These are phyloP conservation scores for Colossoma macropomum DNA, from an alignment of 2,113 vertebrate species.

Conservation along the genomic window DNA sequence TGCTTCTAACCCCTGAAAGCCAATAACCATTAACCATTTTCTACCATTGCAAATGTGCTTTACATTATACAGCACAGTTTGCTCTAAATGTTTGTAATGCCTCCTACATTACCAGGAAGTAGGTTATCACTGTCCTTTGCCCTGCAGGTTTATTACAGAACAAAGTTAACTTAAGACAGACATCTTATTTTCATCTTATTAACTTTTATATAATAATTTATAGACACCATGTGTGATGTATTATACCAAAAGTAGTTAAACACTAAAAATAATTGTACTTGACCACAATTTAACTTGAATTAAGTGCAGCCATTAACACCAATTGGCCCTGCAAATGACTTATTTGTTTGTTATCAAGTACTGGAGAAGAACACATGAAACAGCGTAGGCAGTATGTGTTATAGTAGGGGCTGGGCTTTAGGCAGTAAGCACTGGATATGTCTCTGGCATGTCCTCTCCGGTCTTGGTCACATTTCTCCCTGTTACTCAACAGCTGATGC, in stretches of 20 bases:
- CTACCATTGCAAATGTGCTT: not conserved
- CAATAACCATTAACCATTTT: not conserved
- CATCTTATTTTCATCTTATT: not conserved
- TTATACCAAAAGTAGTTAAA: too few species aligned
- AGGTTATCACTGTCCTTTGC: not conserved
- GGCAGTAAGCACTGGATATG: constrained; percentile 34
- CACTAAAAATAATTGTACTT: too few species aligned
- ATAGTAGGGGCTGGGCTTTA: not conserved
- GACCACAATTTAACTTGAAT: too few species aligned
- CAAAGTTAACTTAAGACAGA: not conserved
- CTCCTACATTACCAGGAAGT: not conserved
- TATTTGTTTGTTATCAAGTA: constrained; percentile 10
- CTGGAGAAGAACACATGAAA: not conserved
- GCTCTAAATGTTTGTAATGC: not conserved
- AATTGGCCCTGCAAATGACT: not conserved
- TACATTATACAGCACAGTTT: not conserved
- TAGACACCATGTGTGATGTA: too few species aligned
- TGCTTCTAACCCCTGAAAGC: not conserved
- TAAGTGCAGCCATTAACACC: too few species aligned
- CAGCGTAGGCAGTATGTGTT: constrained; percentile 6
- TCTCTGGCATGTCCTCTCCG: not conserved
- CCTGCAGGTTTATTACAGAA: not conserved
- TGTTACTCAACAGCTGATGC: constrained; percentile 45
- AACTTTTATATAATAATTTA: too few species aligned
- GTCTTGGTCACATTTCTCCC: constrained; percentile 28